Base-by-base conservation (phyloP, 1,140 invertebrate species). In the Planococcus citri region DNA sequence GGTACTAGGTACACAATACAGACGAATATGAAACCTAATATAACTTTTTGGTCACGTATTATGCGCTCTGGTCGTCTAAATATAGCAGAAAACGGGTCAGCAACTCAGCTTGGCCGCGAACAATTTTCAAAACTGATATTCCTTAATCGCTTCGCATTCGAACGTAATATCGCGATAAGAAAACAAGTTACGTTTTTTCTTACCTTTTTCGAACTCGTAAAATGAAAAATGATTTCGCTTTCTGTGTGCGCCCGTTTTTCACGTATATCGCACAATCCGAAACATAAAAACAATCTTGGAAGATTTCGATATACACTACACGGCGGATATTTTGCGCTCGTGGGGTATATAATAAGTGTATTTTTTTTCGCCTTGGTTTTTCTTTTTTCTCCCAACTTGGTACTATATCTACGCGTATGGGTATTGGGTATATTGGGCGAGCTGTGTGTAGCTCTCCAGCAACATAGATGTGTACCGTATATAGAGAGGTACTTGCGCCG, bases 151-250 rank as follows among this genome's bases (percentile, higher is more conserved):
- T 37, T 6, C 33, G 41, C 41, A 20, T 20, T 51, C 41, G 6
- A 51, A 20, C 14, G 33, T 37, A 37, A 37, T 37, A 37, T 2
- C 12, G 6, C 41, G 41, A 51, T 51, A 51, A 51, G 41, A 51
- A 51, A 51, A 51, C 41, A 51, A 51, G 41, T 51, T 51, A 51
- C 41, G 41, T n/a, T 51, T 51, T 51, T 51, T 9, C 41, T n/a
- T 51, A 9, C 3, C 17, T 20, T 51, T 51, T 51, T 51, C 17
- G 6, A 51, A 51, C 41, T 51, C 41, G 41, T 51, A 51, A 51
- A 51, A 51, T 51, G 41, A 51, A 51, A 51, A 51, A 51, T 51
- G 41, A 51, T 51, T 51, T 51, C 41, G n/a, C 41, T 51, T 51
- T 51, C 41, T 6, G n/a, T 9, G n/a, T 37, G 33, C 14, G 33